Conservation (phyloP, 2,797 vertebrate species). For the Oreortyx pictus region DNA sequence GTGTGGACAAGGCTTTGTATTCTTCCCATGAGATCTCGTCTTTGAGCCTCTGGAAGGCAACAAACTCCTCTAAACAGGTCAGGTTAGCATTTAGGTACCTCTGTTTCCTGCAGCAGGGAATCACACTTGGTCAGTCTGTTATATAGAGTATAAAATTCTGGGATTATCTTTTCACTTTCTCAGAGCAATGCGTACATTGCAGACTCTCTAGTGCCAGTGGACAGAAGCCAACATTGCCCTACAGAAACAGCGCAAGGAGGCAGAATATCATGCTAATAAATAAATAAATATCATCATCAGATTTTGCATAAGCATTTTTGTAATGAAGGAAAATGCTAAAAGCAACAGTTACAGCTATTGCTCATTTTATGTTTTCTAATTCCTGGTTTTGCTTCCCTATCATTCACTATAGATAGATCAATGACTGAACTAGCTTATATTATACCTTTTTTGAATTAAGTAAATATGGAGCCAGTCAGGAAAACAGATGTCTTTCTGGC, state of each 20-base stretch:
- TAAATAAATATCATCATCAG: neutral
- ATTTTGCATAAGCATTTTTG: neutral
- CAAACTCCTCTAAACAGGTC: neutral
- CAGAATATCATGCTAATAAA: neutral
- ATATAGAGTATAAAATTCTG: neutral
- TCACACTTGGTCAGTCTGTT: neutral
- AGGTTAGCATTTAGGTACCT: neutral
- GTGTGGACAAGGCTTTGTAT: neutral
- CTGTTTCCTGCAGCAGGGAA: neutral
- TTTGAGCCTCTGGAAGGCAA: neutral
- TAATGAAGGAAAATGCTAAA: neutral
- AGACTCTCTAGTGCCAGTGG: rapidly evolving
- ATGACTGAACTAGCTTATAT: neutral
- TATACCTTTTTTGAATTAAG: neutral
- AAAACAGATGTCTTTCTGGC: neutral
- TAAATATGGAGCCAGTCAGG: too few species aligned
- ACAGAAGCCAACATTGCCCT: too few species aligned
- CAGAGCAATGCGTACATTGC: rapidly evolving
- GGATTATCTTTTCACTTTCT: neutral
- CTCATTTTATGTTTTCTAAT: neutral
- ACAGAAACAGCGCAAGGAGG: neutral
- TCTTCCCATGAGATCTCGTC: neutral
- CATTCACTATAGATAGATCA: neutral
- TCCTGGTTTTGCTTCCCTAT: neutral
- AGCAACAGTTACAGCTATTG: neutral